A percentile compares a stretch with the other conserved stretches of the same genome.
These are phyloP conservation scores for Triplophysa yarkandensis DNA, from an alignment of 2,797 vertebrate species.

Conservation along the genomic window DNA sequence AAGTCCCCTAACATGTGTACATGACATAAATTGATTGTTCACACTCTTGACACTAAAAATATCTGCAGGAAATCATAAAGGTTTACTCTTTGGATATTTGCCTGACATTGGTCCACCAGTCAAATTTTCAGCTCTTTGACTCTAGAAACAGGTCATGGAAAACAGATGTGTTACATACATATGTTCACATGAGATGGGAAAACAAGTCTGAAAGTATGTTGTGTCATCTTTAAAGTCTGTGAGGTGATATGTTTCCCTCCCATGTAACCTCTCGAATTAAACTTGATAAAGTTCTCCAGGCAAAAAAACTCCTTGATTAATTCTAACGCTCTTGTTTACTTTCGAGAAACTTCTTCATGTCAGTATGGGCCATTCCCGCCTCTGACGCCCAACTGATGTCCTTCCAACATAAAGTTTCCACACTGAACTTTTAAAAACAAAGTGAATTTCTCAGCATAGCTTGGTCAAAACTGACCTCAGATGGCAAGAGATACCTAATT, in stretches of 20 bases:
- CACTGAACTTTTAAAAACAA: slow-evolving; percentile 39
- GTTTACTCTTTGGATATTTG: background rate
- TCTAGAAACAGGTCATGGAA: slow-evolving; percentile 7
- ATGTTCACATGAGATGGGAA: background rate
- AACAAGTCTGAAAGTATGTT: slow-evolving; percentile 11
- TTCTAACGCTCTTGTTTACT: slow-evolving; percentile 41
- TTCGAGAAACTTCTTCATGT: slow-evolving; percentile 31
- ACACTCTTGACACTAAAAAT: too few species aligned
- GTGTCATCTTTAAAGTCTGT: slow-evolving; percentile 10
- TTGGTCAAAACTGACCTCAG: slow-evolving; percentile 33
- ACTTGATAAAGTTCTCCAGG: slow-evolving; percentile 21
- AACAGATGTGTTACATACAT: slow-evolving; percentile 5
- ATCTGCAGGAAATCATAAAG: too few species aligned
- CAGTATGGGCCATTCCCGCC: slow-evolving; percentile 11
- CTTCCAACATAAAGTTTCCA: slow-evolving; percentile 50
- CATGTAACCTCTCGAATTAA: slow-evolving; percentile 11
- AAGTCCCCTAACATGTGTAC: slow-evolving; percentile 1
- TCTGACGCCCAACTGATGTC: slow-evolving; percentile 12
- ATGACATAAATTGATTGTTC: background rate
- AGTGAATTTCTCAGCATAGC: slow-evolving; percentile 40
- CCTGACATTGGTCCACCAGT: background rate
- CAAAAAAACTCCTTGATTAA: slow-evolving; percentile 22
- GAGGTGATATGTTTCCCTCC: background rate
- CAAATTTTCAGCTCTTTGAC: background rate
- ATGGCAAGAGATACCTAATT: slow-evolving; percentile 43